A percentile compares a stretch with the other conserved stretches of the same genome.
These are phyloP conservation scores for Apostichopus japonicus DNA, from an alignment of 35 echinoderm and acorn worm genomes.

Conservation along the genomic window DNA sequence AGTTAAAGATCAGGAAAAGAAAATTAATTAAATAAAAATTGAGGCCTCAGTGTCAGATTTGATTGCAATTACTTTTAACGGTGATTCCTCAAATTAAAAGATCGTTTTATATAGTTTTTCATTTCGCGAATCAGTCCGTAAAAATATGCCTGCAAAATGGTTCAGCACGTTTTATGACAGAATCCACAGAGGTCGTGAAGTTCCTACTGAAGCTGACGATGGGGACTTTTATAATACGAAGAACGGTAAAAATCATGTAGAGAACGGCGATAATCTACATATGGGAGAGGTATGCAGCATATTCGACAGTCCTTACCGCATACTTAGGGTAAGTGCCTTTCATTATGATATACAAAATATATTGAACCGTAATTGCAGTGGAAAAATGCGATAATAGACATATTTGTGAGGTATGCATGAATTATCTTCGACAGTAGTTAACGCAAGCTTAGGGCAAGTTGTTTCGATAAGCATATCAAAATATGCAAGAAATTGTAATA, in stretches of 20 bases:
- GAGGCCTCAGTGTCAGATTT: too few species aligned
- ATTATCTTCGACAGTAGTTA: conserved; percentile 58
- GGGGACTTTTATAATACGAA: conserved; percentile 9
- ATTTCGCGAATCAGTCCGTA: background rate
- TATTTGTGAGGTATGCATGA: background rate
- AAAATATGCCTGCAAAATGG: conserved; percentile 39
- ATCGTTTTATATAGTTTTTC: background rate
- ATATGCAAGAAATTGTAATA: too few species aligned
- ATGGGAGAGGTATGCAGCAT: conserved; percentile 40
- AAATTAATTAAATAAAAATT: too few species aligned
- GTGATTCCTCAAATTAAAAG: too few species aligned
- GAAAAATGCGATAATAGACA: too few species aligned
- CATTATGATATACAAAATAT: too few species aligned
- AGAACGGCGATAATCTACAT: conserved; percentile 27
- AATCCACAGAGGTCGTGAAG: conserved; percentile 8
- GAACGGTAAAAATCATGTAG: background rate
- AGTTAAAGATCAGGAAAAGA: too few species aligned
- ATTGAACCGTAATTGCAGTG: too few species aligned
- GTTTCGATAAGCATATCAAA: too few species aligned
- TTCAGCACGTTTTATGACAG: conserved; percentile 40
- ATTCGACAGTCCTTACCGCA: too few species aligned
- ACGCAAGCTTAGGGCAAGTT: conserved; percentile 54
- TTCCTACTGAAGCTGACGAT: conserved; percentile 32
- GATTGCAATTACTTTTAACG: too few species aligned
- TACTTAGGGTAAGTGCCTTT: too few species aligned